Conservation (phyloP, 1,140 invertebrate genomes). For the Drosophila chauvacae region DNA sequence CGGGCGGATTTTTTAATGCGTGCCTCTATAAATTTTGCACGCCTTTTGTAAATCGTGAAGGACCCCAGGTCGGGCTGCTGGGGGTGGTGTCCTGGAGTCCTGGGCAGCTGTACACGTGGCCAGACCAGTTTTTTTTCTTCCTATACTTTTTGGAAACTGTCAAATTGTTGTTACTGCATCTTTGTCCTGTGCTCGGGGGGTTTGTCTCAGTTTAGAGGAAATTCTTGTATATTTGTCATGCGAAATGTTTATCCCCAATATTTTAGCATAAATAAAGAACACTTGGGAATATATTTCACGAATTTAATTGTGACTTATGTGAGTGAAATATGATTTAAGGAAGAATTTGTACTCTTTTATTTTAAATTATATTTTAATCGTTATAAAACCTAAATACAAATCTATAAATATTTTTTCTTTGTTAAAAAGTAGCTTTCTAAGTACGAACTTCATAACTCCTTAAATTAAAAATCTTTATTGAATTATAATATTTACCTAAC, state of each 20-base stretch:
- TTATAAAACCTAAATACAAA: not conserved
- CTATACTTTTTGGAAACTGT: constrained; percentile 50
- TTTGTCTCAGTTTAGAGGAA: constrained; percentile 25
- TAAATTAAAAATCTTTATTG: not conserved
- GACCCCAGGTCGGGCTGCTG: constrained; percentile 11
- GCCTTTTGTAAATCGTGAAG: constrained; percentile 70
- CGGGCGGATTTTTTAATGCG: constrained; percentile 77
- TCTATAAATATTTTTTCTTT: too few species aligned
- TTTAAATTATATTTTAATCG: not conserved
- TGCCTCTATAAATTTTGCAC: constrained; percentile 82
- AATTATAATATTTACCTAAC: not conserved
- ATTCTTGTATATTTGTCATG: constrained; percentile 44
- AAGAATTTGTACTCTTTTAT: not conserved
- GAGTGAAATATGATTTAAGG: not conserved
- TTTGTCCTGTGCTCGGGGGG: constrained; percentile 19
- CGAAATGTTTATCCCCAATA: constrained; percentile 47
- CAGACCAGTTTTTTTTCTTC: constrained; percentile 39
- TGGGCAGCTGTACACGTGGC: constrained; percentile 70
- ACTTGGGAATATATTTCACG: not conserved
- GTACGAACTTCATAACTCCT: not conserved
- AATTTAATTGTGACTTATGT: not conserved
- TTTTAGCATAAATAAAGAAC: constrained; percentile 32
- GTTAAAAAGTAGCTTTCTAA: not conserved
- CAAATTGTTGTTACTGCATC: constrained; percentile 67
- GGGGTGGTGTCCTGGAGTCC: constrained; percentile 19